Percentiles rank a stretch among this genome's conserved stretches.
These are phyloP conservation scores for Nemapogon koenigi DNA, from an alignment of 2,888 invertebrate genomes.

Conservation along the genomic window DNA sequence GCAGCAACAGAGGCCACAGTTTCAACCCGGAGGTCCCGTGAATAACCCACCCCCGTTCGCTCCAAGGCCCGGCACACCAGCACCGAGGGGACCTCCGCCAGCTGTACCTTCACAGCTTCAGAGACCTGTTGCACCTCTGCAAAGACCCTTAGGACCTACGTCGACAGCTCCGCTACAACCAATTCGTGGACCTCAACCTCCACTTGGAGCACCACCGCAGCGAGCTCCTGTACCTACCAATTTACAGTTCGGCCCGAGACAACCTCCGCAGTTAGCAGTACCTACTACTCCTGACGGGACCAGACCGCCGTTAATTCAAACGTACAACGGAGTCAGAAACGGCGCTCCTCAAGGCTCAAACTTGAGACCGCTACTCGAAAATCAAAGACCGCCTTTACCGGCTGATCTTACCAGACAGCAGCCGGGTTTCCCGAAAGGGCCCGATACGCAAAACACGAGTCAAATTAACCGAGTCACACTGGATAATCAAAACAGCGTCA, in stretches of 20 bases:
- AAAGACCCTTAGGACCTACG: constrained; percentile 24
- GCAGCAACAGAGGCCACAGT: constrained; percentile 43
- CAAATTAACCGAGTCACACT: constrained; percentile 51
- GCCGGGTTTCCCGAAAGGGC: constrained; percentile 41
- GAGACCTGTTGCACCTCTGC: constrained; percentile 29
- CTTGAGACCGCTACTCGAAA: constrained; percentile 16
- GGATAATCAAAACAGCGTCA: constrained; percentile 41
- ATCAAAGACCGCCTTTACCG: constrained; percentile 20
- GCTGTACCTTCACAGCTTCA: constrained; percentile 24
- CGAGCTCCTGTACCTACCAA: constrained; percentile 54
- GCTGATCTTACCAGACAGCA: constrained; percentile 43
- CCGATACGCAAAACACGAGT: constrained; percentile 33
- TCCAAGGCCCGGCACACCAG: constrained; percentile 36
- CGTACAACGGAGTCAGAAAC: constrained; percentile 37
- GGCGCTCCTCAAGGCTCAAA: constrained; percentile 22
- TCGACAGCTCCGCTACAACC: constrained; percentile 33
- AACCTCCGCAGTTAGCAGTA: constrained; percentile 34
- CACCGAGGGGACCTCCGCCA: constrained; percentile 33
- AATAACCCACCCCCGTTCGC: constrained; percentile 35
- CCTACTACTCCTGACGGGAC: constrained; percentile 41
- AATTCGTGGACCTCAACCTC: constrained; percentile 42
- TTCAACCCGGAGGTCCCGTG: constrained; percentile 52
- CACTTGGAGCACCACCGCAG: constrained; percentile 31
- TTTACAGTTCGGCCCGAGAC: constrained; percentile 56
- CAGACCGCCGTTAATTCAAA: constrained; percentile 24